These are phyloP conservation scores for Amphiprion clarkii DNA, from an alignment of 2,797 vertebrate genomes.

Conservation along the genomic window DNA sequence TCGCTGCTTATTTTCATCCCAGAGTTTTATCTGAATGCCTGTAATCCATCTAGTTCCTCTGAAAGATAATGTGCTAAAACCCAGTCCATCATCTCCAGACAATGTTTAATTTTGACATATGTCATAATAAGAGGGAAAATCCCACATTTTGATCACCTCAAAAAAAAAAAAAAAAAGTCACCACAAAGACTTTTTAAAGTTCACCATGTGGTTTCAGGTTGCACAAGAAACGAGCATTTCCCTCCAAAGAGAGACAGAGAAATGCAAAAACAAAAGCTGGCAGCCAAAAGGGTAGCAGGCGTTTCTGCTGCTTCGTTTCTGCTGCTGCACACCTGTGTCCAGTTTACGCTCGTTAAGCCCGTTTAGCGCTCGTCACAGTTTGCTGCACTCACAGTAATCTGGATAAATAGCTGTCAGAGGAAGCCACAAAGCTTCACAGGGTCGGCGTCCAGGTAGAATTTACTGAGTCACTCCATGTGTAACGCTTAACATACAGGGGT, in stretches of 20 bases:
- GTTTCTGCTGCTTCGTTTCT: neutral
- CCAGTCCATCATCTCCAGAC: slow-evolving; percentile 10
- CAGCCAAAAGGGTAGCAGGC: neutral
- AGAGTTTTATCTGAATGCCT: neutral
- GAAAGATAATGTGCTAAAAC: neutral
- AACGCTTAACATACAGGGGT: no score
- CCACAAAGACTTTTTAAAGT: neutral
- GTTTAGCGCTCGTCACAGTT: neutral
- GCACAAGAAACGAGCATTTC: neutral
- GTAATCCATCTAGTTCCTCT: slow-evolving; percentile 26
- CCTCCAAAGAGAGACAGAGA: no score
- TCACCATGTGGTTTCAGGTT: neutral
- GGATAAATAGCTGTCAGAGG: neutral
- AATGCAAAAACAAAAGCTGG: neutral
- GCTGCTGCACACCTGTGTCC: neutral
- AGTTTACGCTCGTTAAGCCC: neutral
- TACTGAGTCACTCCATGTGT: no score
- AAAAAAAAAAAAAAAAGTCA: neutral
- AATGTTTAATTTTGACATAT: slow-evolving; percentile 2
- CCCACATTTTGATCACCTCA: slow-evolving; percentile 3
- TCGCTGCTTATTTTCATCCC: slow-evolving; percentile 33
- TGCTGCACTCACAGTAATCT: neutral
- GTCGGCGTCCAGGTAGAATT: no score
- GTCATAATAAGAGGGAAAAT: slow-evolving; percentile 16
- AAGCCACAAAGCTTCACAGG: neutral